Evolutionary conservation across 2,888 invertebrate genomes (phyloP).

Genomic region (Perdita meconis): DNA sequence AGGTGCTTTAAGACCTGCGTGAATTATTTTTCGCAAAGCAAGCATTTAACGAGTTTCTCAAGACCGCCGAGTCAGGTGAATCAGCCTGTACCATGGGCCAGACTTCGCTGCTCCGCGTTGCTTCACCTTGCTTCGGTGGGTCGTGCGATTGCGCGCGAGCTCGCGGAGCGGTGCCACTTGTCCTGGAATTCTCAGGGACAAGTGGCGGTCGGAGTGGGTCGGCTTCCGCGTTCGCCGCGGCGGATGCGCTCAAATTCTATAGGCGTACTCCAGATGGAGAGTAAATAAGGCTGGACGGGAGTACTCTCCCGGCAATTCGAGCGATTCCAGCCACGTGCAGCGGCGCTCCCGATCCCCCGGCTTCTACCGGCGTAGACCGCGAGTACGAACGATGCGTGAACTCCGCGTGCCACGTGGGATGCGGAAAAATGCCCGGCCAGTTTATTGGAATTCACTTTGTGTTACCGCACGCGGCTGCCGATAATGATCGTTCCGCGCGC

Average conservation of each 20-base stretch:
- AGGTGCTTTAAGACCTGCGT: not conserved
- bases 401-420: conserved; percentile 55
- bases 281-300: conserved; percentile 59
- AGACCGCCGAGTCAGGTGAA: conserved; percentile 11
- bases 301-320: conserved; percentile 58
- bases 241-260: conserved; percentile 66
- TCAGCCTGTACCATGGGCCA: conserved; percentile 49
- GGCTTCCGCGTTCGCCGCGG: conserved; percentile 67
- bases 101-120: conserved; percentile 62
- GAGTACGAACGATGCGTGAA: conserved; percentile 57
- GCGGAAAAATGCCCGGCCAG: conserved; percentile 55
- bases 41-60: not conserved
- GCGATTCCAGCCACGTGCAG: conserved; percentile 62
- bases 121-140: conserved; percentile 62
- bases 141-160: conserved; percentile 47
- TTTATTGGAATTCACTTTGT: conserved; percentile 62
- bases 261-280: conserved; percentile 58
- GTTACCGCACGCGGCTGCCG: conserved; percentile 53
- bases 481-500: conserved; percentile 47
- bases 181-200: conserved; percentile 79
- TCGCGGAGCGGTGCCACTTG: conserved; percentile 74
- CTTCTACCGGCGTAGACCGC: conserved; percentile 14
- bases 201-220: conserved; percentile 67
- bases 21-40: not conserved
- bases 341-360: not conserved